phyloP scores from a whole-genome alignment of 2,797 vertebrate genomes.

The Scleropages formosus region DNA sequence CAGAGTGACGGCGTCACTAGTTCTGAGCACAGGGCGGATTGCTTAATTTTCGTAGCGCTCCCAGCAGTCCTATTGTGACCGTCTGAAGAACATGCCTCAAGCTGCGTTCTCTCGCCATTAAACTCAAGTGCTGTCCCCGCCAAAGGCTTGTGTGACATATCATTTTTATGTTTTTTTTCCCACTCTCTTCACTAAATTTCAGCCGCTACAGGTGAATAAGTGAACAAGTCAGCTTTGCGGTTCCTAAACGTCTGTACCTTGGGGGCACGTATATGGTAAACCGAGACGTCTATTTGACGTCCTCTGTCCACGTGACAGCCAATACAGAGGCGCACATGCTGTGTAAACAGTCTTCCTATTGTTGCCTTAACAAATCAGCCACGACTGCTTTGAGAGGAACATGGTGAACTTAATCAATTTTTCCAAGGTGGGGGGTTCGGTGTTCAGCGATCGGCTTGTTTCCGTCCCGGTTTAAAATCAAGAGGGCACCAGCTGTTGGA shows the following conservation, averaged over 20 bases:
- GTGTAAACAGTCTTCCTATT: constrained; percentile 30
- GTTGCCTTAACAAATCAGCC: constrained; percentile 29
- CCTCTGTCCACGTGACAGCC: background rate
- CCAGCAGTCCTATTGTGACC: background rate
- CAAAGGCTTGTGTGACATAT: constrained; percentile 4
- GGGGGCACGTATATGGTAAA: constrained; percentile 14
- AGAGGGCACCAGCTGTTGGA: background rate
- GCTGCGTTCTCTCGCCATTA: constrained; percentile 4
- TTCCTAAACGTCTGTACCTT: constrained; percentile 1
- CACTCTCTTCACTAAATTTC: background rate
- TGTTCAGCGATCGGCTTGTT: background rate
- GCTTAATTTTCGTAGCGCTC: constrained; percentile 14
- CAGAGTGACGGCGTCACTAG: background rate
- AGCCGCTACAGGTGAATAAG: background rate
- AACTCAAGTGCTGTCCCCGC: constrained; percentile 1
- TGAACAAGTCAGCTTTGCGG: constrained; percentile 21
- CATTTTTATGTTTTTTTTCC: background rate
- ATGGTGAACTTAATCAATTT: background rate
- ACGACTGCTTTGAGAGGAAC: constrained; percentile 15
- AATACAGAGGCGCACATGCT: constrained; percentile 2
- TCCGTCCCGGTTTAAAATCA: background rate
- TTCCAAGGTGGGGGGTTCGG: background rate
- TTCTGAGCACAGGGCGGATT: background rate
- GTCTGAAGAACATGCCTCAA: constrained; percentile 12
- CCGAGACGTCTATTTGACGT: background rate